A percentile compares a stretch with the other conserved stretches of the same genome.
phyloP scores from a whole-genome alignment of 1,140 invertebrate genomes.

The Riptortus pedestris region DNA sequence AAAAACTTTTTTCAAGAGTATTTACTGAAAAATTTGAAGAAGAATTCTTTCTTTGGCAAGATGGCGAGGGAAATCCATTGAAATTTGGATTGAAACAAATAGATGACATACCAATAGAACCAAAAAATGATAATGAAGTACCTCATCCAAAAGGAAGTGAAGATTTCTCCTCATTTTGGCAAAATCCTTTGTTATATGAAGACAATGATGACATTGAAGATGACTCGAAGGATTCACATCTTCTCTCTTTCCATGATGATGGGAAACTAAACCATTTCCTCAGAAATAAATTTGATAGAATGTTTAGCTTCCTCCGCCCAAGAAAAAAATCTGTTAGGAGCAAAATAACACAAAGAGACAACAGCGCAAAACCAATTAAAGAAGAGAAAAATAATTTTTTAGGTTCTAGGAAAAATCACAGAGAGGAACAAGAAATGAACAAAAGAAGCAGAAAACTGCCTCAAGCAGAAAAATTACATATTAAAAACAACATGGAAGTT shows the following conservation, averaged over 20 bases:
- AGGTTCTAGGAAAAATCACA: no score
- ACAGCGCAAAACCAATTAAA: no score
- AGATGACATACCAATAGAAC: not conserved
- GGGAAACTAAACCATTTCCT: no score
- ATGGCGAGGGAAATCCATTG: not conserved
- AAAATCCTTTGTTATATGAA: not conserved
- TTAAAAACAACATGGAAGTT: no score
- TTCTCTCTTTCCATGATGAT: not conserved
- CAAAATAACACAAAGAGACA: no score
- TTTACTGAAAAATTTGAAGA: not conserved
- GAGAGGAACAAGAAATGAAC: no score
- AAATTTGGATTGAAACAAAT: not conserved
- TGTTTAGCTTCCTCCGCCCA: no score
- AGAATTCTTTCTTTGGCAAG: not conserved
- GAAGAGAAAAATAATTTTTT: no score
- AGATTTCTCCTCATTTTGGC: not conserved
- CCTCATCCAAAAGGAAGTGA: not conserved
- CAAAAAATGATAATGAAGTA: not conserved
- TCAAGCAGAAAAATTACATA: no score
- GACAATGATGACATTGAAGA: not conserved
- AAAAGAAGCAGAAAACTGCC: no score
- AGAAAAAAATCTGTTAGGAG: no score
- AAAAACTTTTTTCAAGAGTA: not conserved
- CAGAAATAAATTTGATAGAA: no score
- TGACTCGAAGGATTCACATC: not conserved